Evolutionary conservation across 2,888 invertebrate species (phyloP).

Genomic region (Celastrina argiolus): DNA sequence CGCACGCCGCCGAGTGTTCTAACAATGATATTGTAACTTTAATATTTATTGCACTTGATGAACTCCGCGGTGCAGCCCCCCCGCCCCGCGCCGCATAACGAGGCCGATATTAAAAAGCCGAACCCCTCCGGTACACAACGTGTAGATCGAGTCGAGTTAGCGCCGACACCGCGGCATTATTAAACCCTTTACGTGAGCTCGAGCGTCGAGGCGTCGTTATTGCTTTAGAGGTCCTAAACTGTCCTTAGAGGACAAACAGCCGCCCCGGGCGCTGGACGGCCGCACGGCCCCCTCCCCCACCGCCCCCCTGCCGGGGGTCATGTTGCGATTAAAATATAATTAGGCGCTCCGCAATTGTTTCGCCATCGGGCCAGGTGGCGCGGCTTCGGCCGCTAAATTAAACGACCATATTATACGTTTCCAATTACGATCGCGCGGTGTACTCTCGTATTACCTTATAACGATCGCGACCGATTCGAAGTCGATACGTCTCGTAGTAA

Average conservation of each 20-base stretch:
- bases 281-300: slow-evolving; percentile 56
- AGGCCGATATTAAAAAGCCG: slow-evolving; percentile 2
- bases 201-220: slow-evolving; percentile 70
- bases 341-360: slow-evolving; percentile 75
- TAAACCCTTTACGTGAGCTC: slow-evolving; percentile 72
- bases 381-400: slow-evolving; percentile 60
- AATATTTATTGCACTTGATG: slow-evolving; percentile 76
- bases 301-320: slow-evolving; percentile 44
- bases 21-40: slow-evolving; percentile 74
- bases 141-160: slow-evolving; percentile 70
- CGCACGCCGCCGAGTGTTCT: slow-evolving; percentile 57
- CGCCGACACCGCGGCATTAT: slow-evolving; percentile 63
- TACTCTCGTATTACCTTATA: slow-evolving; percentile 69
- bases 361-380: slow-evolving; percentile 73
- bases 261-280: slow-evolving; percentile 56
- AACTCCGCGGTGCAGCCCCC: slow-evolving; percentile 55
- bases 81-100: slow-evolving; percentile 34
- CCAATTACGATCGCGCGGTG: slow-evolving; percentile 64
- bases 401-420: slow-evolving; percentile 68
- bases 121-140: slow-evolving; percentile 64
- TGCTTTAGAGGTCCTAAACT: slow-evolving; percentile 74
- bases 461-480: slow-evolving; percentile 34
- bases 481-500: slow-evolving; percentile 51
- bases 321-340: slow-evolving; percentile 77
- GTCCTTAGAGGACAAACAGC: slow-evolving; percentile 75